These are phyloP conservation scores for Apodemia mormo DNA, from an alignment of 2,888 invertebrate genomes.

Conservation along the genomic window DNA sequence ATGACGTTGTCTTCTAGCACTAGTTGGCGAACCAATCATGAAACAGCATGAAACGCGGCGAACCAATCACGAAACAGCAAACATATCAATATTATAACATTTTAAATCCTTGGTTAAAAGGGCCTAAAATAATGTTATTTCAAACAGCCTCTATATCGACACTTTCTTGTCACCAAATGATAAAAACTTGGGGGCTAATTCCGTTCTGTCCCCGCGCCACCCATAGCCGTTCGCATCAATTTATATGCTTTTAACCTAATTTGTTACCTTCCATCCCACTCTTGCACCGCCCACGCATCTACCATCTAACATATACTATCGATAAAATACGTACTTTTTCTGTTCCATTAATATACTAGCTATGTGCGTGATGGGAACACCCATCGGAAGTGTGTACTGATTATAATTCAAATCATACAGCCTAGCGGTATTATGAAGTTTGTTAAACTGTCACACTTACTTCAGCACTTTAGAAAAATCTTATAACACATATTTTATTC, in stretches of 20 bases:
- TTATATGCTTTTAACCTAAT: slow-evolving; percentile 81
- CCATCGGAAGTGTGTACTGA: neutral
- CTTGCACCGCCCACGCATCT: slow-evolving; percentile 46
- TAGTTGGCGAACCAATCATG: no score
- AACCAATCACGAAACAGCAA: no score
- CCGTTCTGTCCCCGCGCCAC: slow-evolving; percentile 67
- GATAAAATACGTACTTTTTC: slow-evolving; percentile 15
- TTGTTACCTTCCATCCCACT: slow-evolving; percentile 61
- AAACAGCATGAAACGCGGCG: no score
- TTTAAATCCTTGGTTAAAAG: no score
- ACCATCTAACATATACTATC: slow-evolving; percentile 32
- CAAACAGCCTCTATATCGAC: slow-evolving; percentile 59
- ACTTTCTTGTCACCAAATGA: slow-evolving; percentile 74
- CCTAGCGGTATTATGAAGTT: neutral
- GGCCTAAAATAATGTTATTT: neutral
- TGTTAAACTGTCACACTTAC: no score
- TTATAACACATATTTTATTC: no score
- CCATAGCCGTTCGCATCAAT: slow-evolving; percentile 75
- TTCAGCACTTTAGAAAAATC: no score
- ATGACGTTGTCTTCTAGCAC: no score
- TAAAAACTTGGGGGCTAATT: slow-evolving; percentile 76
- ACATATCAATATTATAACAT: no score
- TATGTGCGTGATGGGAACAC: neutral
- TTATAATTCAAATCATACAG: neutral
- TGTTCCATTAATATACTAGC: neutral